These are phyloP conservation scores for Zoanthus gigantus DNA, from an alignment of 92 coral and sea anemone genomes.

Conservation along the genomic window DNA sequence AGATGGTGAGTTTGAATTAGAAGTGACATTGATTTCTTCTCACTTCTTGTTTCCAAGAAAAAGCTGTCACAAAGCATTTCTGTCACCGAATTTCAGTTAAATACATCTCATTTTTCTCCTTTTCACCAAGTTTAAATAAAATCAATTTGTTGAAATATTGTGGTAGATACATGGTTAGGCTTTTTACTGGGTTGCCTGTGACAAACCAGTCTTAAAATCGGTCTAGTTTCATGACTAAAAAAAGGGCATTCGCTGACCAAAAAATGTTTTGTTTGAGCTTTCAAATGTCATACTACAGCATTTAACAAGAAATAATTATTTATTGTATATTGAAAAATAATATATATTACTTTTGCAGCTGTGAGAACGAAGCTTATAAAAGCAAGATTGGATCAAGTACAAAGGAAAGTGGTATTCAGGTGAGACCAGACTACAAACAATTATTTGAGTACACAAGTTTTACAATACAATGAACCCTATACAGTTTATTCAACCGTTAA, in stretches of 20 bases:
- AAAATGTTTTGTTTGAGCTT: too few species aligned
- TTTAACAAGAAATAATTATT: too few species aligned
- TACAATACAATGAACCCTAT: neutral
- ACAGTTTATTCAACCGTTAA: neutral
- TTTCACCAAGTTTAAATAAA: too few species aligned
- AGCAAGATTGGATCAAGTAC: slow-evolving; percentile 87
- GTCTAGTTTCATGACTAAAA: too few species aligned
- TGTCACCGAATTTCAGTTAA: neutral
- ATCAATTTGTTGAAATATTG: too few species aligned
- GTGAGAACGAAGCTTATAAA: slow-evolving; percentile 83
- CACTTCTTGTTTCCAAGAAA: too few species aligned
- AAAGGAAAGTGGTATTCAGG: slow-evolving; percentile 88
- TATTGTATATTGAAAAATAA: neutral
- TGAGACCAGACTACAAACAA: neutral
- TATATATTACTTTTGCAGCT: slow-evolving; percentile 52
- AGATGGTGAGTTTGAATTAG: slow-evolving; percentile 73
- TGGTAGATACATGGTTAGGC: too few species aligned
- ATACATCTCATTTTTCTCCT: neutral
- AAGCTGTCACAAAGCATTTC: too few species aligned
- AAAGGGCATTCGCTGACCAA: too few species aligned
- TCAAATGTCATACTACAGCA: too few species aligned
- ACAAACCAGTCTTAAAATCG: too few species aligned
- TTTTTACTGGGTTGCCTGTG: too few species aligned
- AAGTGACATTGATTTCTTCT: neutral
- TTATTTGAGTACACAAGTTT: neutral